A percentile compares a stretch with the other conserved stretches of the same genome.
phyloP scores from a whole-genome alignment of 35 echinoderm and acorn worm species.

The Stichopus chloronotus region DNA sequence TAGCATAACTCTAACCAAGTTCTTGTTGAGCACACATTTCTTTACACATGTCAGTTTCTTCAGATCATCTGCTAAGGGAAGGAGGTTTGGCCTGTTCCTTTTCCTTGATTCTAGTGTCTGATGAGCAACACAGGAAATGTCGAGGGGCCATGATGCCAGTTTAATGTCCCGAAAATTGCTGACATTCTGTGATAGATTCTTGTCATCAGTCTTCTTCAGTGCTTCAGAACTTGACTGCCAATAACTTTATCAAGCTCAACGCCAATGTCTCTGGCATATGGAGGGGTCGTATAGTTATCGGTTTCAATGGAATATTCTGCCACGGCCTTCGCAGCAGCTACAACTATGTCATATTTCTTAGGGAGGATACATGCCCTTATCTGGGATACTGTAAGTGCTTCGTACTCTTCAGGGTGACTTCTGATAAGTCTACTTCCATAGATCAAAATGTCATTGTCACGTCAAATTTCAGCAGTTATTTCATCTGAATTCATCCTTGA shows the following conservation, averaged over 20 bases:
- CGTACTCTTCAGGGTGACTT: conserved; percentile 57
- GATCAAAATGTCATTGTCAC: too few species aligned
- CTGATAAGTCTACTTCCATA: too few species aligned
- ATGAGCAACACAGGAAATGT: conserved; percentile 36
- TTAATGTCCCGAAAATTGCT: conserved; percentile 41
- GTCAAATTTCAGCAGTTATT: too few species aligned
- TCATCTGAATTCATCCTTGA: too few species aligned
- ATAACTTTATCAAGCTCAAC: not conserved
- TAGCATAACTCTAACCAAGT: too few species aligned
- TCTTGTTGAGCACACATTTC: too few species aligned
- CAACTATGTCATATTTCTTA: conserved; percentile 53
- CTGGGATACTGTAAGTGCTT: conserved; percentile 61
- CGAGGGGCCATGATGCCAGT: conserved; percentile 25
- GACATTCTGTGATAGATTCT: too few species aligned
- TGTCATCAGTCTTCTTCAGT: too few species aligned
- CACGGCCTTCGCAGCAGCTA: conserved; percentile 5
- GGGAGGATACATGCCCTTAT: conserved; percentile 48
- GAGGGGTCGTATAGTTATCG: conserved; percentile 29
- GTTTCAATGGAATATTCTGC: not conserved
- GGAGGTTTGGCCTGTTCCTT: too few species aligned
- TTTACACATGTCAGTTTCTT: not conserved
- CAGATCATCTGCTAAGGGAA: conserved; percentile 36
- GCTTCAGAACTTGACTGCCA: too few species aligned
- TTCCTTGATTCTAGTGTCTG: too few species aligned
- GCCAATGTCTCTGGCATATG: conserved; percentile 62